A percentile compares a stretch with the other conserved stretches of the same genome.
Conservation (phyloP, 2,888 invertebrate genomes). For the Strigamia transsilvanica region DNA sequence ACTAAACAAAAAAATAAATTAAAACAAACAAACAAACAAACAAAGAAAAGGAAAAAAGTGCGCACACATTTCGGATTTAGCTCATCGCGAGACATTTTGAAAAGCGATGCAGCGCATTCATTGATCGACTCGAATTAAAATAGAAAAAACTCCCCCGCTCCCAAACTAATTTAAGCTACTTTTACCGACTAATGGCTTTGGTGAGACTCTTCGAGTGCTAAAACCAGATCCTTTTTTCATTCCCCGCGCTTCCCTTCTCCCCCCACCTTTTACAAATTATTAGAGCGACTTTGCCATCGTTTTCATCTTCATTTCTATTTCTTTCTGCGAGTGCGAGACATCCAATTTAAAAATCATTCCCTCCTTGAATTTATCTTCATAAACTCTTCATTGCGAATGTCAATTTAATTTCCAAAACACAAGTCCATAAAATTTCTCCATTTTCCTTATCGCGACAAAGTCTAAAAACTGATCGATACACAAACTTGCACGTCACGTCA, state of each 20-base stretch:
- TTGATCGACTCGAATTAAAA: slow-evolving; percentile 39
- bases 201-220: slow-evolving; percentile 43
- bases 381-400: slow-evolving; percentile 35
- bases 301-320: slow-evolving; percentile 35
- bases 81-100: not conserved
- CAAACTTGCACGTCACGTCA: slow-evolving; percentile 29
- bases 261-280: not conserved
- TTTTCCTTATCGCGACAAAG: slow-evolving; percentile 46
- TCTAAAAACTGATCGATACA: slow-evolving; percentile 18
- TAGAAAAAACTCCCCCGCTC: slow-evolving; percentile 30
- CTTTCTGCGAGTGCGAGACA: slow-evolving; percentile 21
- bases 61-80: not conserved
- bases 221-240: slow-evolving; percentile 43
- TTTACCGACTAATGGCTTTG: slow-evolving; percentile 49
- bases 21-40: not conserved
- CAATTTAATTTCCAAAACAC: slow-evolving; percentile 37
- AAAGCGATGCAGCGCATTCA: not conserved
- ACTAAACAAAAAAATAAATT: not conserved
- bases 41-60: not conserved
- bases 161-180: slow-evolving; percentile 48
- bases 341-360: slow-evolving; percentile 39
- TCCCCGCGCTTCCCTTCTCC: not conserved
- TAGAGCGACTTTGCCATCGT: slow-evolving; percentile 34
- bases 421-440: slow-evolving; percentile 27
- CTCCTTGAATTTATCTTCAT: slow-evolving; percentile 22